A percentile compares a stretch with the other conserved stretches of the same genome.
Evolutionary conservation across 1,140 invertebrate species (phyloP).

Genomic region (Panonychus citri): DNA sequence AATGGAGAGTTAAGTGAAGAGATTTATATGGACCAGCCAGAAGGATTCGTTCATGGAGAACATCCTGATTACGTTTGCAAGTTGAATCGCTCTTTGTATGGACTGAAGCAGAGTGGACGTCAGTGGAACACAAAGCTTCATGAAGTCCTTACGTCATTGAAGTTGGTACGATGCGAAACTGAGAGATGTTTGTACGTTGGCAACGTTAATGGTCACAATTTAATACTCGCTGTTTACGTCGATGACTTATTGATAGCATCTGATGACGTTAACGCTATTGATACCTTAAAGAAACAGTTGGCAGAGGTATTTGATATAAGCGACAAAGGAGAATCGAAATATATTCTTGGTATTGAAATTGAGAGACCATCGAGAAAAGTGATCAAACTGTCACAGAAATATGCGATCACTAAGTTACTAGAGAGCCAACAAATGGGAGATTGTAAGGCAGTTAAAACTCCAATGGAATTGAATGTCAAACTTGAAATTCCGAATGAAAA

Average conservation of each 20-base stretch:
- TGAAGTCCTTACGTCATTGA: neutral
- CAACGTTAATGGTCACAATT: neutral
- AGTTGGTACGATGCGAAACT: neutral
- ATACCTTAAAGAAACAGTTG: slow-evolving; percentile 1
- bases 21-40: slow-evolving; percentile 5
- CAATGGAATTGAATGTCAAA: neutral
- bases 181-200: slow-evolving; percentile 3
- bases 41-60: neutral
- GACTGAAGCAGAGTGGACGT: slow-evolving; percentile 23
- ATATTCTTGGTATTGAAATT: slow-evolving; percentile 5
- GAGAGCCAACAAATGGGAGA: slow-evolving; percentile 9
- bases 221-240: slow-evolving; percentile 5
- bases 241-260: slow-evolving; percentile 7
- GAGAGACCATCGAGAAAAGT: neutral
- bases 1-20: slow-evolving; percentile 5
- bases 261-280: neutral
- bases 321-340: neutral
- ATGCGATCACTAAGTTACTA: slow-evolving; percentile 4
- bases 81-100: slow-evolving; percentile 23
- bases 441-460: slow-evolving; percentile 5
- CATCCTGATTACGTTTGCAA: slow-evolving; percentile 10
- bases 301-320: slow-evolving; percentile 3
- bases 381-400: slow-evolving; percentile 4
- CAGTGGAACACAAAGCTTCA: slow-evolving; percentile 20
- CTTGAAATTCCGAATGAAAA: too few species aligned